Evolutionary conservation across 2,113 vertebrate species (phyloP).

Genomic region (Tenrec ecaudatus): DNA sequence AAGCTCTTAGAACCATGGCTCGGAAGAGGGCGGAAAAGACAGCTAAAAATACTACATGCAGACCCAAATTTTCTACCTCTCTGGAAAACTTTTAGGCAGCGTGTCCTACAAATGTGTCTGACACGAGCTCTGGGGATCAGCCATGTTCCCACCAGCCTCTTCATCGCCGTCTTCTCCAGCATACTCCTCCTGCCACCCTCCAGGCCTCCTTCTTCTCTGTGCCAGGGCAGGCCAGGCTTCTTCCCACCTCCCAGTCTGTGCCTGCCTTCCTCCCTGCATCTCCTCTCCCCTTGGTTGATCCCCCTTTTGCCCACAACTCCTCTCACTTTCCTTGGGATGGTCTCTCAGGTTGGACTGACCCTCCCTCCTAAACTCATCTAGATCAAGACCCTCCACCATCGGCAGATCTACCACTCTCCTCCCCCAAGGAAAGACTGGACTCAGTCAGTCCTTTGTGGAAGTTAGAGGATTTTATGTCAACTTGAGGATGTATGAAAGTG

Average conservation of each 20-base stretch:
- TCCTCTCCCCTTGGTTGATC: not conserved
- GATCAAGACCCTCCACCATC: not conserved
- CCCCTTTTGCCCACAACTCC: not conserved
- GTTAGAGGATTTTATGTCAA: too few species aligned
- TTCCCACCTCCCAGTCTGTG: not conserved
- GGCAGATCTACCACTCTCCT: not conserved
- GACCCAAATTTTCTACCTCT: slow-evolving; percentile 78
- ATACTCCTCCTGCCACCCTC: not conserved
- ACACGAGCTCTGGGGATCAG: not conserved
- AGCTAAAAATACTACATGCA: slow-evolving; percentile 81
- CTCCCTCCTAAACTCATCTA: not conserved
- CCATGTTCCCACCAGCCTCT: not conserved
- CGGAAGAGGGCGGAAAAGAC: slow-evolving; percentile 79
- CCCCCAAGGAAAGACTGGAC: too few species aligned
- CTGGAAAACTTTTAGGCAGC: slow-evolving; percentile 62
- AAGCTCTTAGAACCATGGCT: slow-evolving; percentile 75
- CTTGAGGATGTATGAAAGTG: too few species aligned
- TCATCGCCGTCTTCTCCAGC: not conserved
- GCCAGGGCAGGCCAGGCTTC: not conserved
- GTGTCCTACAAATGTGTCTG: slow-evolving; percentile 46
- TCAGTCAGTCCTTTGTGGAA: too few species aligned
- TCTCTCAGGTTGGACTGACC: not conserved
- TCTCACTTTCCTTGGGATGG: not conserved
- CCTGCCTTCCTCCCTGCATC: not conserved
- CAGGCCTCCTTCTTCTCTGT: not conserved